Base-by-base conservation (phyloP, 2,888 invertebrate genomes). In the Oscheius sp. region DNA sequence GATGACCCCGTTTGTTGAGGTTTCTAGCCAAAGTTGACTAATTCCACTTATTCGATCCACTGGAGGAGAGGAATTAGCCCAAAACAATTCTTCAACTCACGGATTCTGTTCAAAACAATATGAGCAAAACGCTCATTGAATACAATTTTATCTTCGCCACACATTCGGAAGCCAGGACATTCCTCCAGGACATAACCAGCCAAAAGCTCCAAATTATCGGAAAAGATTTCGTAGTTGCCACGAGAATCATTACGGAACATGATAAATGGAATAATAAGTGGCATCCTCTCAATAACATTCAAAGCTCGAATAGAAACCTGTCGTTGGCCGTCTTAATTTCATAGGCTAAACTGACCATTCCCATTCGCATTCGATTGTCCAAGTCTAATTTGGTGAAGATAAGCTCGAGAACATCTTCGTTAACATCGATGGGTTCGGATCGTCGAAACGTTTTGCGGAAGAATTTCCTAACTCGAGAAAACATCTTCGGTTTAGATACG, bases 1-100 rank as follows among this genome's bases (percentile, higher is more conserved):
- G 10, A 69, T 34, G 15, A 33, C 23, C 10, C 34, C 69, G 50
- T 63, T 69, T 29, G 46, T 34, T 2, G 37, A 17, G 27, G 65
- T 52, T 23, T 73, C 73, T 15, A 73, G 17, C 48, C 70, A 65
- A 12, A 73, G 42, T 27, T 73, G 70, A 17, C 57, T 65, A 37
- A 73, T 37, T 33, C 73, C 73, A 27, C 23, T 25, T 8, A 73
- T 52, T 3, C 58, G 68, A 15, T 67, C 45, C 25, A 73, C 73
- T 73, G 65, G 39, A 73, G 31, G 27, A 8, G n/a, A 20, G n/a
- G 17, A 12, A 33, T 15, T 34, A 33, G 33, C 17, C 8, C 15
- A 12, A 55, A 34, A 10, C 3, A 15, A 20, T 25, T 15, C 8
- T 33, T 4, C 8, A 55, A 66, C 66, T 55, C 45, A 66, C 66